Conservation (phyloP, 2,113 vertebrate species). For the Phasianus colchicus region DNA sequence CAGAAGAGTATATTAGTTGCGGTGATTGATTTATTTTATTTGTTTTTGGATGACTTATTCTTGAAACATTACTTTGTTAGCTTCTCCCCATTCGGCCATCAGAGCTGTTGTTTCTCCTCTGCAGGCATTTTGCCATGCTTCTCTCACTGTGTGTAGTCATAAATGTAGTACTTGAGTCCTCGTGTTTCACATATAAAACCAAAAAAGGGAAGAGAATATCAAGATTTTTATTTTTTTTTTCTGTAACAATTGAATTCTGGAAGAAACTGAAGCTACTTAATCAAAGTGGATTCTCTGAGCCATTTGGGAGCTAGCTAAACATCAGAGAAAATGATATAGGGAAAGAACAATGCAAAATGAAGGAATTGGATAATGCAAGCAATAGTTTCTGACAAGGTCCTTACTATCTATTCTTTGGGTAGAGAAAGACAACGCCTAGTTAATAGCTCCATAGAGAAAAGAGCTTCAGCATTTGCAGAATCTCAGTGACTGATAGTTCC, state of each 20-base stretch:
- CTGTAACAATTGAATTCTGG: not conserved
- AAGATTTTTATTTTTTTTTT: not conserved
- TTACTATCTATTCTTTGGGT: not conserved
- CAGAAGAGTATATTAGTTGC: not conserved
- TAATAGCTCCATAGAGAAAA: not conserved
- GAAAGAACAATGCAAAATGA: slow-evolving; percentile 29
- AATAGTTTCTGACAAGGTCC: not conserved
- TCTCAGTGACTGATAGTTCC: not conserved
- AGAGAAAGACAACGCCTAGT: not conserved
- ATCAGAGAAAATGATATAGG: slow-evolving; percentile 3
- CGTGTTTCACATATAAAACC: not conserved
- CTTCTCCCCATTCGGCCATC: not conserved
- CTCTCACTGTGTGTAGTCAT: not conserved
- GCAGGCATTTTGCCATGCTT: not conserved
- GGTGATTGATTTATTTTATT: not conserved
- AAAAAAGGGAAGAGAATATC: not conserved
- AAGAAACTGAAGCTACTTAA: not conserved
- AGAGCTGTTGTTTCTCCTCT: not conserved
- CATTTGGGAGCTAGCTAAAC: slow-evolving; percentile 9
- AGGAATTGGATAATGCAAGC: not conserved
- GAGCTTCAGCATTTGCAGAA: not conserved
- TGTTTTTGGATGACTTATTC: not conserved
- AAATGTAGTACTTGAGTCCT: not conserved
- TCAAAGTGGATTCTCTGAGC: not conserved
- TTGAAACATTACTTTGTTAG: not conserved